Evolutionary conservation across 1,140 invertebrate species (phyloP).

Genomic region (Dreissena polymorpha): DNA sequence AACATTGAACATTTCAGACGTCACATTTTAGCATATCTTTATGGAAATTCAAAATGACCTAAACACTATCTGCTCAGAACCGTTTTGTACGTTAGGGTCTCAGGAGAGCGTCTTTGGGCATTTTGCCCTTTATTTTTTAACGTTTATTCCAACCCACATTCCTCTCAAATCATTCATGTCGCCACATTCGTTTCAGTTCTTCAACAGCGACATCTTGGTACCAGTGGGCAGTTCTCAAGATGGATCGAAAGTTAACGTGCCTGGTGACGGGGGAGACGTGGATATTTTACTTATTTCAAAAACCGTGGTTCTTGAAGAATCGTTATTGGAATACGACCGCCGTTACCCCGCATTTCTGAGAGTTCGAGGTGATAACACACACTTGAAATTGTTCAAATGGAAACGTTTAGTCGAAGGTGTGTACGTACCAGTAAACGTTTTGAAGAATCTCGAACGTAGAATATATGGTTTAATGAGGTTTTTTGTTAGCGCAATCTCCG

Average conservation of each 20-base stretch:
- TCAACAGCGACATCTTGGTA: not conserved
- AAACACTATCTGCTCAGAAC: no score
- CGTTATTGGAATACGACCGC: not conserved
- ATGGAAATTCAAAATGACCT: no score
- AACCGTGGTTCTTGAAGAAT: not conserved
- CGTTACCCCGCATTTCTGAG: not conserved
- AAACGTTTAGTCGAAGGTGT: not conserved
- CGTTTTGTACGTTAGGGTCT: no score
- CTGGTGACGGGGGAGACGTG: not conserved
- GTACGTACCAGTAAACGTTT: not conserved
- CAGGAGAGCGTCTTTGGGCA: no score
- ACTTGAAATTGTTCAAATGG: not conserved
- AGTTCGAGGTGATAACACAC: not conserved
- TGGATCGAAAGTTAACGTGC: constrained; percentile 12
- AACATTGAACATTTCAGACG: no score
- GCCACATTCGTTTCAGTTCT: no score
- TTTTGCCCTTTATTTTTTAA: no score
- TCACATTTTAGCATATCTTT: no score
- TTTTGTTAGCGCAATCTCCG: not conserved
- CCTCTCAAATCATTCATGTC: no score
- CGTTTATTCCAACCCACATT: no score
- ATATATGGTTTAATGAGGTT: not conserved
- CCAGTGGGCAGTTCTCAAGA: constrained; percentile 2
- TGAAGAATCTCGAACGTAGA: not conserved
- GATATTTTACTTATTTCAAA: no score